phyloP scores from a whole-genome alignment of 1,140 invertebrate genomes.

The Ericerus pela region DNA sequence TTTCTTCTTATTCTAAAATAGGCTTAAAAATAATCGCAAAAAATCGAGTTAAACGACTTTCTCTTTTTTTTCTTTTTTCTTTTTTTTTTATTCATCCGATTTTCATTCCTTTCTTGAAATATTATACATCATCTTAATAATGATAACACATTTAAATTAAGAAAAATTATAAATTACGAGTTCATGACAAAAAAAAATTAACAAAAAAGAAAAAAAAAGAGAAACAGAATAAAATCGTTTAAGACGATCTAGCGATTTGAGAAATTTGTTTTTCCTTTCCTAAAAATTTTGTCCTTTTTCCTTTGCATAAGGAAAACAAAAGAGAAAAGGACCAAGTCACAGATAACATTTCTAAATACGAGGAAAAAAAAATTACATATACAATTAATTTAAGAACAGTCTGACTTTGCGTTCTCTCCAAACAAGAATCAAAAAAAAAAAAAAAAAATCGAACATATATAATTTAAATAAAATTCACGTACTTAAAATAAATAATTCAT shows the following conservation, averaged over 20 bases:
- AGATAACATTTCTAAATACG: no score
- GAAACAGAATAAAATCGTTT: no score
- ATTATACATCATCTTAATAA: no score
- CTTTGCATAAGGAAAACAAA: no score
- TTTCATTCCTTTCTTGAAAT: no score
- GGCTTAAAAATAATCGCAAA: neutral
- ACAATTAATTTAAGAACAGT: conserved; percentile 6
- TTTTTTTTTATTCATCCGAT: conserved; percentile 1
- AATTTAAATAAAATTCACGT: neutral
- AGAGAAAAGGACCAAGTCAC: no score
- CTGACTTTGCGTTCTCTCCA: conserved; percentile 3
- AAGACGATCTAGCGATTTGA: no score
- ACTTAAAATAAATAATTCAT: conserved; percentile 2
- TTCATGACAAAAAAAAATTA: neutral
- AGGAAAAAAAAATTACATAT: no score
- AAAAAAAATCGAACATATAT: neutral
- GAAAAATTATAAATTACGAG: neutral
- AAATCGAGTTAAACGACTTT: neutral
- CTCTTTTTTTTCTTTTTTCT: neutral
- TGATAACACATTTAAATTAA: no score
- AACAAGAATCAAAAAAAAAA: neutral
- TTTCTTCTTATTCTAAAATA: no score
- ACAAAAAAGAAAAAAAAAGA: neutral
- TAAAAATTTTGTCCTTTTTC: no score
- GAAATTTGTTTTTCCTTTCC: no score